Percentiles rank a stretch among this genome's conserved stretches.
Evolutionary conservation across 2,888 invertebrate species (phyloP).

Genomic region (Proisotoma minuta): DNA sequence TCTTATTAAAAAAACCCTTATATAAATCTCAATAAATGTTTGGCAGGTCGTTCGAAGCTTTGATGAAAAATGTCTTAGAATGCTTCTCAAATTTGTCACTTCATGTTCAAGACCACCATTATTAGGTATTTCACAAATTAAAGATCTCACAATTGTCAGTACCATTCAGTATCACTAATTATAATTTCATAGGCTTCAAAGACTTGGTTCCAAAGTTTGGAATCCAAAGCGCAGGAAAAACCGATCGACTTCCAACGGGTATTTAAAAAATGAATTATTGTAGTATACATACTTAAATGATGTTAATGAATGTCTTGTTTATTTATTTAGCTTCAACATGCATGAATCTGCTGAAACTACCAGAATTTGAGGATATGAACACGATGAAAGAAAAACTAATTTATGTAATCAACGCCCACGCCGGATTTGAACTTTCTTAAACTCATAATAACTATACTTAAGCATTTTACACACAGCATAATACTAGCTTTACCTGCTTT

Average conservation of each 20-base stretch:
- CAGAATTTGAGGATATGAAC: slow-evolving; percentile 75
- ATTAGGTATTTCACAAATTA: too few species aligned
- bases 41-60: slow-evolving; percentile 67
- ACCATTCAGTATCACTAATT: too few species aligned
- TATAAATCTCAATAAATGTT: not conserved
- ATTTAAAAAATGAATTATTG: not conserved
- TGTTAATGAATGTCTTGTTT: not conserved
- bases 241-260: slow-evolving; percentile 81
- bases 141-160: too few species aligned
- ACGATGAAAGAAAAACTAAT: slow-evolving; percentile 75
- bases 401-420: slow-evolving; percentile 89
- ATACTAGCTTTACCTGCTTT: too few species aligned
- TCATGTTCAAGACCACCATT: slow-evolving; percentile 97
- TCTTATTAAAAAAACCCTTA: not conserved
- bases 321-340: slow-evolving; percentile 77
- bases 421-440: slow-evolving; percentile 80
- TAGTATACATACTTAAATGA: slow-evolving; percentile 8
- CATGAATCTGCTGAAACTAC: slow-evolving; percentile 94
- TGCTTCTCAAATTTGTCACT: slow-evolving; percentile 93
- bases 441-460: too few species aligned
- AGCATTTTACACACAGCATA: too few species aligned
- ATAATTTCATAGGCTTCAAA: slow-evolving; percentile 91
- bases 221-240: slow-evolving; percentile 85
- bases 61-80: slow-evolving; percentile 74
- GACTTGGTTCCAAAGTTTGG: slow-evolving; percentile 77